These are phyloP conservation scores for Pemphigus obesinymphae DNA, from an alignment of 1,140 invertebrate species.

Conservation along the genomic window DNA sequence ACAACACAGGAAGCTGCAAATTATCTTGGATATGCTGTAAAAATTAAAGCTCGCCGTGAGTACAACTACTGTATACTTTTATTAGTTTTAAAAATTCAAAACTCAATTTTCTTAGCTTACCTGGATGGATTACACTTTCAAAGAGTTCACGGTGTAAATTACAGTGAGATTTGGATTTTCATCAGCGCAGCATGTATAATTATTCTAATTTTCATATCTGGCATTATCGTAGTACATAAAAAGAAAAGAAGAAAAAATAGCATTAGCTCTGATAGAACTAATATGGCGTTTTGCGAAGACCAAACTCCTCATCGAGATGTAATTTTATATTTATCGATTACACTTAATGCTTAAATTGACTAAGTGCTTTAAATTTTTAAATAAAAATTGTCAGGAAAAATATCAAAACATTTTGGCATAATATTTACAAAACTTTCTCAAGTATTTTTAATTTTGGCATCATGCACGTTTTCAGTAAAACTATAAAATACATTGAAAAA, in stretches of 20 bases:
- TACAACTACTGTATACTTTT: background rate
- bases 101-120: background rate
- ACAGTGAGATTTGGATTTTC: background rate
- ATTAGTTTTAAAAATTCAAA: background rate
- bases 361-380: no score
- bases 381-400: no score
- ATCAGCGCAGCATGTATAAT: background rate
- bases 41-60: constrained; percentile 77
- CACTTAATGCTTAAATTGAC: no score
- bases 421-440: no score
- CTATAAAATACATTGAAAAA: background rate
- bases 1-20: constrained; percentile 66
- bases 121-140: background rate
- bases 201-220: background rate
- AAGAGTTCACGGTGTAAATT: background rate
- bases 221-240: background rate
- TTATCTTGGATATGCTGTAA: constrained; percentile 69
- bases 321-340: background rate
- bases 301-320: background rate
- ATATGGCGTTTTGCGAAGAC: background rate
- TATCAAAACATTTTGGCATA: no score
- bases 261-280: background rate
- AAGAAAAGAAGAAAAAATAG: constrained; percentile 27
- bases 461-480: no score
- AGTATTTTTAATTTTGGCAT: no score